Evolutionary conservation across 1,140 invertebrate genomes (phyloP).

Genomic region (Procambarus clarkii): DNA sequence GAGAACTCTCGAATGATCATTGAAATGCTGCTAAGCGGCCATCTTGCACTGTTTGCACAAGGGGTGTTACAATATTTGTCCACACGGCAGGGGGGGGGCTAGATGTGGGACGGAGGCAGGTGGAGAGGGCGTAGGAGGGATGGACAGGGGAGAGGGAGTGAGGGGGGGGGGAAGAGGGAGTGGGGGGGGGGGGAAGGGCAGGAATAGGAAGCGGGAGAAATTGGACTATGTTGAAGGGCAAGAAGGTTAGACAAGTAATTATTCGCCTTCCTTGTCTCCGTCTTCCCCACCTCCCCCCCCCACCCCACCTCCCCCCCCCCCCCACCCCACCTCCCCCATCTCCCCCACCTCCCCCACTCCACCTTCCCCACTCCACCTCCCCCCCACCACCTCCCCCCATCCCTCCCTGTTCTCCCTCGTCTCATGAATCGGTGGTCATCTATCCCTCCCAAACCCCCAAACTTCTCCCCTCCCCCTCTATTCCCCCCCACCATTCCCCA

Average conservation of each 20-base stretch:
- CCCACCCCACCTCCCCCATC: too few relatives aligned
- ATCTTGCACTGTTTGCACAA: background rate
- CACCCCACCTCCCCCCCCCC: too few relatives aligned
- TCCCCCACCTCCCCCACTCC: background rate
- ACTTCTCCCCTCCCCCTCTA: background rate
- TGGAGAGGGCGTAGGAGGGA: background rate
- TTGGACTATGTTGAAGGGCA: too few relatives aligned
- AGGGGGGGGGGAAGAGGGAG: background rate
- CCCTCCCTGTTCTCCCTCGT: too few relatives aligned
- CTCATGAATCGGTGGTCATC: too few relatives aligned
- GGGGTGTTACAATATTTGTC: slow-evolving; percentile 2
- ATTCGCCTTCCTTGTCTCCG: background rate
- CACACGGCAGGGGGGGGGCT: background rate
- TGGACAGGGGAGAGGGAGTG: too few relatives aligned
- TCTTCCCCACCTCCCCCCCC: too few relatives aligned
- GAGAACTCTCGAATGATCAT: too few relatives aligned
- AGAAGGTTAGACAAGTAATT: background rate
- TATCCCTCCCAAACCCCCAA: too few relatives aligned
- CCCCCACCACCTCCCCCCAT: background rate
- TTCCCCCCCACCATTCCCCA: background rate
- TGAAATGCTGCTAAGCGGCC: background rate
- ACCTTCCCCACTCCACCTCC: background rate
- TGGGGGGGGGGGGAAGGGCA: background rate
- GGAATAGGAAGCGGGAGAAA: too few relatives aligned
- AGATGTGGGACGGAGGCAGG: background rate